phyloP scores from a whole-genome alignment of 2,888 invertebrate species.

The Oxystoma pomonae region DNA sequence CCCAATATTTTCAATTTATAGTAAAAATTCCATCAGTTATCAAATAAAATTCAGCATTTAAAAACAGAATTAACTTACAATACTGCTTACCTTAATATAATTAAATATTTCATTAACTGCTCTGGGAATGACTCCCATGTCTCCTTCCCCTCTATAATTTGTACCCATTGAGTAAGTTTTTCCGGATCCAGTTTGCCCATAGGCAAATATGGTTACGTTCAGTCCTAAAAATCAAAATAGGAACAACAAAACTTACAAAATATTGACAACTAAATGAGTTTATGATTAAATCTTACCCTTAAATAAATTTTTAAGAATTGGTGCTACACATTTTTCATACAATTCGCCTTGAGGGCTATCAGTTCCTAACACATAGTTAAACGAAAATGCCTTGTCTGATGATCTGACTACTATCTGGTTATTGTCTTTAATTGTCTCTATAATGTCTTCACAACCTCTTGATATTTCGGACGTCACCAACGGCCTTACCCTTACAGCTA shows the following conservation, averaged over 20 bases:
- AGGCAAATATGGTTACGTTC: constrained; percentile 90
- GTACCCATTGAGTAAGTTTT: constrained; percentile 95
- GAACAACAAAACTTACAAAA: neutral
- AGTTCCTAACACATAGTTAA: constrained; percentile 75
- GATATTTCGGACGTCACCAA: constrained; percentile 67
- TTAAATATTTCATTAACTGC: constrained; percentile 79
- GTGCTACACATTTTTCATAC: constrained; percentile 67
- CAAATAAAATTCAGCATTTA: no score
- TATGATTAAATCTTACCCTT: constrained; percentile 58
- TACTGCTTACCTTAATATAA: constrained; percentile 18
- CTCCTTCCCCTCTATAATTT: constrained; percentile 60
- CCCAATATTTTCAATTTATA: no score
- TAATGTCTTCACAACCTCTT: constrained; percentile 70
- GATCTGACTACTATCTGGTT: constrained; percentile 63
- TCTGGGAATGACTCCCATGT: constrained; percentile 82
- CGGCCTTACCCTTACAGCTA: constrained; percentile 80
- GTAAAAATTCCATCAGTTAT: no score
- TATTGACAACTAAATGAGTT: neutral
- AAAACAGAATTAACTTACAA: no score
- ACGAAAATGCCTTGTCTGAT: constrained; percentile 69
- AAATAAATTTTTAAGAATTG: constrained; percentile 71
- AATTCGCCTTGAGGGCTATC: constrained; percentile 67
- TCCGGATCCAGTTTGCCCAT: constrained; percentile 93
- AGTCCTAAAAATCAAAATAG: constrained; percentile 48
- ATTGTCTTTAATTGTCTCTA: constrained; percentile 60